A percentile compares a stretch with the other conserved stretches of the same genome.
These are phyloP conservation scores for Salticus scenicus DNA, from an alignment of 2,888 invertebrate species.

Conservation along the genomic window DNA sequence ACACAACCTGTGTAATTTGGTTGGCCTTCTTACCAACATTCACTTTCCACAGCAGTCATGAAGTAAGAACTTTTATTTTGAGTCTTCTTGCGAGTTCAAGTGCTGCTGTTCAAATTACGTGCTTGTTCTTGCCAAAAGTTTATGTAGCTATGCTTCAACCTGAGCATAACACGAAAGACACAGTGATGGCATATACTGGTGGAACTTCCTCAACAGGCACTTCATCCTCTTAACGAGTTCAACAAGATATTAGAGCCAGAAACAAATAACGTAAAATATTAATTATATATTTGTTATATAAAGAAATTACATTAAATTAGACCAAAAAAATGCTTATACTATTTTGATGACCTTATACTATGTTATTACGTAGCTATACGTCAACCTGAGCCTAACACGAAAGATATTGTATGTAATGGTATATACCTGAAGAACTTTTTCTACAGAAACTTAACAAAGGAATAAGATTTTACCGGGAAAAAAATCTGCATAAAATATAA, in stretches of 20 bases:
- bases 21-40: constrained; percentile 79
- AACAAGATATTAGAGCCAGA: too few relatives aligned
- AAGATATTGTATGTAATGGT: constrained; percentile 79
- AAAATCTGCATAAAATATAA: too few relatives aligned
- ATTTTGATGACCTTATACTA: too few relatives aligned
- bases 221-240: background rate
- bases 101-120: constrained; percentile 78
- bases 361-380: constrained; percentile 79
- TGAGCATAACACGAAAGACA: constrained; percentile 80
- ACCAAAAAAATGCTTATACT: too few relatives aligned
- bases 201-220: background rate
- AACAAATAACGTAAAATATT: too few relatives aligned
- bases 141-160: constrained; percentile 79
- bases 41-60: constrained; percentile 77
- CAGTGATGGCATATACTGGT: constrained; percentile 77
- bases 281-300: too few relatives aligned
- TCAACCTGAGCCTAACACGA: constrained; percentile 80
- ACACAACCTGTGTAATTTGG: constrained; percentile 80
- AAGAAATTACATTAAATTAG: too few relatives aligned
- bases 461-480: too few relatives aligned
- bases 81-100: constrained; percentile 79
- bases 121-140: constrained; percentile 79
- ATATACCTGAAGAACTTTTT: constrained; percentile 59
- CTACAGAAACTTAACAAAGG: too few relatives aligned
- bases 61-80: constrained; percentile 78